phyloP scores from a whole-genome alignment of 2,797 vertebrate genomes.

The Gambusia yucatana region DNA sequence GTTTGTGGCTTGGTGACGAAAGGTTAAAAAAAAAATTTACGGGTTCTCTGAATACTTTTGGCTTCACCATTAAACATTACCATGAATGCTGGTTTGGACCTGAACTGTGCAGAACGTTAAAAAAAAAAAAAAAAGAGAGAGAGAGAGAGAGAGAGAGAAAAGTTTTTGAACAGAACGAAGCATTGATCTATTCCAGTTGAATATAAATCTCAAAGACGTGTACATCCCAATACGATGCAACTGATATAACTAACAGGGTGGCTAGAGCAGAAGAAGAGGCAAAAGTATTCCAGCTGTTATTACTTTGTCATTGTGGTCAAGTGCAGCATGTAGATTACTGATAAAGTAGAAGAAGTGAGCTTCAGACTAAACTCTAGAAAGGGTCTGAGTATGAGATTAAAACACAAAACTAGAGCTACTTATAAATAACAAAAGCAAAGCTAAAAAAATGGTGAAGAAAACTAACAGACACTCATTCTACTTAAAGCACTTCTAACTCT shows the following conservation, averaged over 20 bases:
- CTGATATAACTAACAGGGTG: not conserved
- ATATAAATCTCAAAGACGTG: not conserved
- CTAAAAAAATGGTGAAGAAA: not conserved
- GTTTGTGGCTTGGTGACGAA: not conserved
- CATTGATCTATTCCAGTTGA: not conserved
- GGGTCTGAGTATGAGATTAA: not conserved
- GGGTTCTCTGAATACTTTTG: not conserved
- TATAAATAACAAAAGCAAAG: not conserved
- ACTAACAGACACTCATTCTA: conserved; percentile 16
- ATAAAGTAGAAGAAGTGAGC: not conserved
- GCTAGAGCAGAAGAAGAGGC: not conserved
- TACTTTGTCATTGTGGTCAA: not conserved
- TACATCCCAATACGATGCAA: not conserved
- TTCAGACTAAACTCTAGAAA: not conserved
- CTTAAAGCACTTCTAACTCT: not conserved
- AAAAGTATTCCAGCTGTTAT: not conserved
- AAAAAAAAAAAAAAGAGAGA: not conserved
- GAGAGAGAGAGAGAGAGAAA: no score
- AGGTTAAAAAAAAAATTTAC: not conserved
- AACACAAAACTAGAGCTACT: not conserved
- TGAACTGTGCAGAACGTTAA: not conserved
- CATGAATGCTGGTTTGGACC: not conserved
- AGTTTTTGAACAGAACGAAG: not conserved
- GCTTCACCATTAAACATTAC: not conserved
- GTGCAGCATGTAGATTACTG: not conserved